Conservation (phyloP, 2,888 invertebrate genomes). For the Augiades crinisus region DNA sequence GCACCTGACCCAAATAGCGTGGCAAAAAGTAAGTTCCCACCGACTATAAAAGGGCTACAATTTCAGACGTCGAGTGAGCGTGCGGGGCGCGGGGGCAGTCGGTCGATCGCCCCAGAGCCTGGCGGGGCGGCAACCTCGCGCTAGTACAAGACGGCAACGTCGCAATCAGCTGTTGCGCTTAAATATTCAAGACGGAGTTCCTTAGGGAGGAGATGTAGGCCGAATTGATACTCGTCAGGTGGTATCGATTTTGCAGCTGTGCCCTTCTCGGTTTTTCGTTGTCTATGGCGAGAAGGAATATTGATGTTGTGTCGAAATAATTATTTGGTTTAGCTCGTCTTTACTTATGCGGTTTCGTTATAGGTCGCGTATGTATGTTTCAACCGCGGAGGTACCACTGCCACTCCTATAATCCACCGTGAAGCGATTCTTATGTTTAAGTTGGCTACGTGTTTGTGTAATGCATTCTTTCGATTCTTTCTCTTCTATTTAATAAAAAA, state of each 20-base stretch:
- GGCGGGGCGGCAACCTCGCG: conserved; percentile 59
- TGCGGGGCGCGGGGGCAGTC: conserved; percentile 48
- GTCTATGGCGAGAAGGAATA: neutral
- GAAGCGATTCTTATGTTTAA: too few relatives aligned
- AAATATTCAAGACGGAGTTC: conserved; percentile 41
- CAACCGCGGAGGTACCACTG: too few relatives aligned
- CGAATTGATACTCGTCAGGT: conserved; percentile 27
- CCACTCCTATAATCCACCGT: too few relatives aligned
- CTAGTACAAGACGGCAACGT: conserved; percentile 50
- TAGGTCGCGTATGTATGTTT: too few relatives aligned
- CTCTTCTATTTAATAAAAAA: too few relatives aligned
- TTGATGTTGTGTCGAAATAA: too few relatives aligned
- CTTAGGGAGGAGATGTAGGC: conserved; percentile 32
- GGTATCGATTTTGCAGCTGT: conserved; percentile 19
- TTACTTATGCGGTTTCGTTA: too few relatives aligned
- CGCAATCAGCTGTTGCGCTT: conserved; percentile 74
- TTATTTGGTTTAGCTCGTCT: too few relatives aligned
- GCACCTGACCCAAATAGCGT: conserved; percentile 24
- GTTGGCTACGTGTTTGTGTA: too few relatives aligned
- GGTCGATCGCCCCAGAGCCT: conserved; percentile 70
- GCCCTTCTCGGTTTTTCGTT: neutral
- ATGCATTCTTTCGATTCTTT: too few relatives aligned
- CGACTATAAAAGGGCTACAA: conserved; percentile 46
- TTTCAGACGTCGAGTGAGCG: conserved; percentile 54
- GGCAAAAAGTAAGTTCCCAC: conserved; percentile 27